Evolutionary conservation across 2,797 vertebrate genomes (phyloP), one percentile per base, ranked within the genome.

Genomic region (Lutjanus campechanus): DNA sequence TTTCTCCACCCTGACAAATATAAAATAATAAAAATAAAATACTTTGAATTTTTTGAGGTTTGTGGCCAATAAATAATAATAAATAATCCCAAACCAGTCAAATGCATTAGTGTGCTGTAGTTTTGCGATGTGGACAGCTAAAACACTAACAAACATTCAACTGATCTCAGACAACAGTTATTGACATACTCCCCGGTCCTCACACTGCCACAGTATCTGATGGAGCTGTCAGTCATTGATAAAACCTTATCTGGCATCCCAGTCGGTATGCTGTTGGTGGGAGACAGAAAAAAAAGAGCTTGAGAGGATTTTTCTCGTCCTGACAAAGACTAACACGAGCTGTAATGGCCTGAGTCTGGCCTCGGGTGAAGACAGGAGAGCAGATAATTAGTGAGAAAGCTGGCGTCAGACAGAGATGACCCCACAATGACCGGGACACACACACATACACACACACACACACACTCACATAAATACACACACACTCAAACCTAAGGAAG

Each of bases 401-500:
- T 90, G 80, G 85, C 69, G 76, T 86, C 84, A 88, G 82, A 71
- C 65, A 71, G 83, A 73, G 60, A 56, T 85, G 84, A 92, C 83
- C 85, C 76, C 56, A 56, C 22, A 43, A 2, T 83, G 84, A 90
- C 84, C 67, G 46, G 20, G 8, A 60, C 65, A 76, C 68, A 83
- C 10, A 65, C 17, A 75, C 9, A 68, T 50, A 25, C 17, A 56
- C 46, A 36, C 22, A 60, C 60, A 71, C 22, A 56, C 36, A 76
- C 54, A 65, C 17, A 46, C 36, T 40, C 8, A 49, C 25, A 36
- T 15, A 53, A 5, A 36, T 2, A 29, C 44, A 76, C 56, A 44
- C 43, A 60, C 51, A 49, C 17, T 47, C n/a, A 40, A 60, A 25
- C 11, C 10, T 0, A 50, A 51, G 15, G 51, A 60, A 63, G 41